Conservation (phyloP, 2,797 vertebrate species). For the Gephyroberyx darwinii region DNA sequence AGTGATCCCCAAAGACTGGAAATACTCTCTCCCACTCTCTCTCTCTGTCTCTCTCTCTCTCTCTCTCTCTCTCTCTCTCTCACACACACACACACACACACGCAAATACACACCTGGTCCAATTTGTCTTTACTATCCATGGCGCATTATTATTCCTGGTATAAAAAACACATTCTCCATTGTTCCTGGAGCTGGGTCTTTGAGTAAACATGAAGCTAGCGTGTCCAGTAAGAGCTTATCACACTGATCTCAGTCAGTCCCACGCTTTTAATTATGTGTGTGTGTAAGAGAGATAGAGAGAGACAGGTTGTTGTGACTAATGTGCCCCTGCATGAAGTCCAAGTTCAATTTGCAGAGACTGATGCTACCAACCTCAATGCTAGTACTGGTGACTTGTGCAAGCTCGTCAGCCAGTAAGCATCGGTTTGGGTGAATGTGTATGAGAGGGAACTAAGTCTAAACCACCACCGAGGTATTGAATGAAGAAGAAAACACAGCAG, state of each 20-base stretch:
- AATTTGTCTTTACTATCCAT: background rate
- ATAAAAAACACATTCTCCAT: slow-evolving; percentile 9
- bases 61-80: background rate
- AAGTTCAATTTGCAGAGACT: no score
- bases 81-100: background rate
- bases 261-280: slow-evolving; percentile 12
- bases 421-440: no score
- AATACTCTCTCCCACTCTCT: background rate
- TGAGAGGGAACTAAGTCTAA: no score
- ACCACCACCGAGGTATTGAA: no score
- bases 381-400: no score
- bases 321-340: slow-evolving; percentile 11
- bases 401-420: no score
- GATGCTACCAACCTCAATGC: no score
- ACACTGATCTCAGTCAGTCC: background rate
- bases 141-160: slow-evolving; percentile 1
- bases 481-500: no score
- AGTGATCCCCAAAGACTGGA: slow-evolving; percentile 20
- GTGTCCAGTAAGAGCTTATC: slow-evolving; percentile 28
- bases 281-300: slow-evolving; percentile 2
- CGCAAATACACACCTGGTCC: background rate
- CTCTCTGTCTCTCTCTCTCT: background rate
- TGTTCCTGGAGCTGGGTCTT: slow-evolving; percentile 17
- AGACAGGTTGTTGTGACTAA: background rate
- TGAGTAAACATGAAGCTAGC: background rate